Evolutionary conservation across 92 coral and sea anemone genomes (phyloP).

Genomic region (Epizoanthus scotinus): DNA sequence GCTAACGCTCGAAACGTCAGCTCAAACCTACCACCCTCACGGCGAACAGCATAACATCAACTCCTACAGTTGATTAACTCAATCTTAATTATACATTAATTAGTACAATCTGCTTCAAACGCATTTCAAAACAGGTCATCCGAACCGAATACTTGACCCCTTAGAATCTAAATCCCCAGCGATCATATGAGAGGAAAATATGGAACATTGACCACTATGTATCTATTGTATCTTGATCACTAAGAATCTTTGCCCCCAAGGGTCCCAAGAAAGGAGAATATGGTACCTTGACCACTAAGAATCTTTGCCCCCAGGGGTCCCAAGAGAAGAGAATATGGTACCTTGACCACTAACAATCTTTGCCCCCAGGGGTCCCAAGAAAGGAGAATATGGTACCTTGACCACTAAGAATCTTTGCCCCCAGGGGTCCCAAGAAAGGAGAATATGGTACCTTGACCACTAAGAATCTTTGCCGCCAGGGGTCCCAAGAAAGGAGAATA

Average conservation of each 20-base stretch:
- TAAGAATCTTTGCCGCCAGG: neutral
- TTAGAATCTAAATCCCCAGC: too few relatives aligned
- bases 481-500: neutral
- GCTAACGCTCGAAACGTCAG: too few relatives aligned
- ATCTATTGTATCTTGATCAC: neutral
- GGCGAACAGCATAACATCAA: too few relatives aligned
- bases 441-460: neutral
- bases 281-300: slow-evolving; percentile 27
- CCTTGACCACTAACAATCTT: neutral
- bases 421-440: neutral
- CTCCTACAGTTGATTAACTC: too few relatives aligned
- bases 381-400: slow-evolving; percentile 2
- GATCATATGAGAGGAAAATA: too few relatives aligned
- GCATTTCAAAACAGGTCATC: too few relatives aligned
- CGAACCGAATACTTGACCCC: too few relatives aligned
- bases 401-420: neutral
- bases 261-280: neutral
- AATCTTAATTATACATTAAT: too few relatives aligned
- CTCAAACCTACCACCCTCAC: too few relatives aligned
- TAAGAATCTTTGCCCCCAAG: neutral
- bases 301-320: slow-evolving; percentile 4
- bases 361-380: neutral
- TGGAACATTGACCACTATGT: too few relatives aligned
- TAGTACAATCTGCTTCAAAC: too few relatives aligned
- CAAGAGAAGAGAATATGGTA: neutral